Percentiles rank a stretch among this genome's conserved stretches.
These are phyloP conservation scores for Acinonyx jubatus DNA, from an alignment of 2,113 vertebrate genomes.

Conservation along the genomic window DNA sequence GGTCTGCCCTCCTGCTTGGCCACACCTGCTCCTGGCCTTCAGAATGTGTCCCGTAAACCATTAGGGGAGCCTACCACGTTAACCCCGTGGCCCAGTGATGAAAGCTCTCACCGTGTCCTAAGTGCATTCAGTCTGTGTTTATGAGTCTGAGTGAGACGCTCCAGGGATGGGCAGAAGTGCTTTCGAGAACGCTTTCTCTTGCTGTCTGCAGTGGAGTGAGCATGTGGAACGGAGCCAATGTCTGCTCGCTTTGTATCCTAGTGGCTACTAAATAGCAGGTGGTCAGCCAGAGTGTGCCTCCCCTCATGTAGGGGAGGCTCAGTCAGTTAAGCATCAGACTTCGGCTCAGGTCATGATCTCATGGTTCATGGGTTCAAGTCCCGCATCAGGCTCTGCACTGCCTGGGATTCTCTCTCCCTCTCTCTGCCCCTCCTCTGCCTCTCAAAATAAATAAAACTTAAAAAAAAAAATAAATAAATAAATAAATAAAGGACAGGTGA, in stretches of 20 bases:
- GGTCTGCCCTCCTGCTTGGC: neutral
- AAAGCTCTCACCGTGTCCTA: neutral
- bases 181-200: neutral
- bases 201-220: neutral
- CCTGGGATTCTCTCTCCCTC: no score
- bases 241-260: neutral
- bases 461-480: no score
- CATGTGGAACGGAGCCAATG: rapidly evolving
- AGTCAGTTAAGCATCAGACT: no score
- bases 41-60: neutral
- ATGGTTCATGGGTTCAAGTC: no score
- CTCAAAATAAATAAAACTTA: no score
- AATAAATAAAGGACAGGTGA: neutral
- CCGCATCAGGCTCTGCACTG: no score
- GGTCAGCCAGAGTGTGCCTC: neutral
- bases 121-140: neutral
- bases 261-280: neutral
- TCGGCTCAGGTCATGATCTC: no score
- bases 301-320: neutral
- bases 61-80: neutral
- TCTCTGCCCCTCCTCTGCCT: no score
- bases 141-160: neutral
- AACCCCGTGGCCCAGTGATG: no score
- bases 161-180: neutral
- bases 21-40: neutral